phyloP scores from a whole-genome alignment of 1,140 invertebrate species.

The Lepidurus apus region DNA sequence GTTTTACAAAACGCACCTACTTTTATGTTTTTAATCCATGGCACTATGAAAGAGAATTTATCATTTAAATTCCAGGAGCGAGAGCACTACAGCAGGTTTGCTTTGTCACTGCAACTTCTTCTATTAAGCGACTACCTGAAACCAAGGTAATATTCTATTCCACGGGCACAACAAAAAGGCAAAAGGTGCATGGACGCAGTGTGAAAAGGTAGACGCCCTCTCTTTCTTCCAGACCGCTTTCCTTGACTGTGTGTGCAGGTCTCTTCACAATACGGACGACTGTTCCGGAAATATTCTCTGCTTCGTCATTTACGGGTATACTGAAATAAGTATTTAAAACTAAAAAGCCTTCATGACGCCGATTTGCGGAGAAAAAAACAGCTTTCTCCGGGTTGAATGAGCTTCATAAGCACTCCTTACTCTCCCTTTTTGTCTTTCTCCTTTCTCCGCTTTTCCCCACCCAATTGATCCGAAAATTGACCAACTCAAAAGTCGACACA shows the following conservation, averaged over 20 bases:
- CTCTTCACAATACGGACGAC: background rate
- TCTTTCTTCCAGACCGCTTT: background rate
- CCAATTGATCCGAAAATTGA: background rate
- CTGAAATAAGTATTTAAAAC: too few species aligned
- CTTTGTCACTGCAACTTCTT: conserved; percentile 9
- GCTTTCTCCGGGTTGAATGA: conserved; percentile 18
- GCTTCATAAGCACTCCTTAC: background rate
- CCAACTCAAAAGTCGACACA: background rate
- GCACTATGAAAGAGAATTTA: background rate
- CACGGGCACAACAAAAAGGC: background rate
- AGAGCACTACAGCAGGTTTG: background rate
- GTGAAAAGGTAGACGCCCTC: background rate
- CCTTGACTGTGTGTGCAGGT: background rate
- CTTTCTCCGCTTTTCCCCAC: background rate
- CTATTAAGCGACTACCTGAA: background rate
- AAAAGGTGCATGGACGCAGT: background rate
- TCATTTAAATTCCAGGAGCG: background rate
- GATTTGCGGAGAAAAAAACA: background rate
- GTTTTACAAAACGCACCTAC: background rate
- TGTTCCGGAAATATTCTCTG: background rate
- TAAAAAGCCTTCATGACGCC: too few species aligned
- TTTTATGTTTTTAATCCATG: background rate
- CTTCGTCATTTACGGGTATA: background rate
- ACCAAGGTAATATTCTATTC: background rate
- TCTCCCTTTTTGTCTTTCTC: background rate